These are phyloP conservation scores for Diarsia rubi DNA, from an alignment of 2,888 invertebrate genomes.

Conservation along the genomic window DNA sequence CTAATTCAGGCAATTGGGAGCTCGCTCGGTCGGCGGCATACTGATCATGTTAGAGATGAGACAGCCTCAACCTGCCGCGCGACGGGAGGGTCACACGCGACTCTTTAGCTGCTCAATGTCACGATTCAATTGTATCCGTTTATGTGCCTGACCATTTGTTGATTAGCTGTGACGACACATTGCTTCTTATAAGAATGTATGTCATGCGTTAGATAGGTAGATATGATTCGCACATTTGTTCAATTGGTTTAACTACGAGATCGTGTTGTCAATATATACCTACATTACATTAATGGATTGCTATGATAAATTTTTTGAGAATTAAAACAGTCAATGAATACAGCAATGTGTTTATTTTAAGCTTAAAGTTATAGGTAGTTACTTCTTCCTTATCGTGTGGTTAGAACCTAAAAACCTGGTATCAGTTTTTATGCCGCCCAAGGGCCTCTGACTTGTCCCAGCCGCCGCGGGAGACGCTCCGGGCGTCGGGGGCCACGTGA, in stretches of 20 bases:
- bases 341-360: not conserved
- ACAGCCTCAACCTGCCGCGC: constrained; percentile 49
- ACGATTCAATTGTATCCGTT: constrained; percentile 57
- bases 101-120: constrained; percentile 50
- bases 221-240: constrained; percentile 20
- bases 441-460: too few species aligned
- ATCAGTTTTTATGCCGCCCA: too few species aligned
- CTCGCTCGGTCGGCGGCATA: constrained; percentile 74
- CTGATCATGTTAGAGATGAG: constrained; percentile 71
- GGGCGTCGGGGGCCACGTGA: too few species aligned
- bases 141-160: constrained; percentile 47
- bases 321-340: not conserved
- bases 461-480: too few species aligned
- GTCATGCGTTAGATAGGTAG: constrained; percentile 8
- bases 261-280: not conserved
- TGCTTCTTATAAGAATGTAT: constrained; percentile 17
- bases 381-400: too few species aligned
- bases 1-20: constrained; percentile 86
- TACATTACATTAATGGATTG: not conserved
- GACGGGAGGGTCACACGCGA: constrained; percentile 53
- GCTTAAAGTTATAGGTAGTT: not conserved
- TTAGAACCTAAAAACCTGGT: too few species aligned
- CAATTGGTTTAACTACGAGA: constrained; percentile 11
- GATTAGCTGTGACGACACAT: constrained; percentile 31
- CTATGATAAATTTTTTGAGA: not conserved